Base-by-base conservation (phyloP, 2,888 invertebrate species). In the Phyllotreta cruciferae region DNA sequence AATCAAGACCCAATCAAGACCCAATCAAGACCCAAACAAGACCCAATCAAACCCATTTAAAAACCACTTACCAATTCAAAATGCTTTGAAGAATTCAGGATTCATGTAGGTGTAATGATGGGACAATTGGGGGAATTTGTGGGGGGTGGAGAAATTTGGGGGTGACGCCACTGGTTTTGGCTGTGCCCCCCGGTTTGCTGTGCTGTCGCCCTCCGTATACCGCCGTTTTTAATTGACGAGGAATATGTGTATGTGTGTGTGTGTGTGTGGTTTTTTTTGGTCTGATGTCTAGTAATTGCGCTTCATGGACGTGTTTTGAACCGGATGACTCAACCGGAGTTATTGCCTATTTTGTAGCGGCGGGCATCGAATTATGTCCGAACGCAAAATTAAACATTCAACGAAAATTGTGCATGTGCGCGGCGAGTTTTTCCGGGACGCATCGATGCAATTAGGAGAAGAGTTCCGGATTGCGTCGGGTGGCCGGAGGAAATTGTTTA, bases 221-320 rank as follows among this genome's bases (percentile, higher is more conserved):
- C 64, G 45, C 63, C 54, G 60, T 64, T 63, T 24, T 58, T 63
- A 63, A 63, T 63, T 63, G 63, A 57, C 53, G 54, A 44, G 57
- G 56, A 57, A 47, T 53, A 50, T 53, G 36, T 53, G 56, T 56
- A n/a, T n/a, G n/a, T n/a, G n/a, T n/a, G n/a, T n/a, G 24, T 24
- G 24, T 24, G 24, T 24, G 24, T 24, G 24, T 24, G 24, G 24
- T 24, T 24, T 24, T 24, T 57, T 62, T 62, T 62, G 56, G 56
- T 62, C 44, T 52, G 60, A 60, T 55, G 57, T 57, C 57, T 62
- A 57, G 62, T 62, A 62, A 56, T 64, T 64, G 58, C 56, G 56
- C 60, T 47, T 60, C 49, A 50, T 49, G 50, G 44, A 60, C 52
- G 52, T 52, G 44, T 52, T 60, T 60, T 44, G 42, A 60, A 60